phyloP scores from a whole-genome alignment of 2,888 invertebrate species.

The Sinopyrophorus schimmeli region DNA sequence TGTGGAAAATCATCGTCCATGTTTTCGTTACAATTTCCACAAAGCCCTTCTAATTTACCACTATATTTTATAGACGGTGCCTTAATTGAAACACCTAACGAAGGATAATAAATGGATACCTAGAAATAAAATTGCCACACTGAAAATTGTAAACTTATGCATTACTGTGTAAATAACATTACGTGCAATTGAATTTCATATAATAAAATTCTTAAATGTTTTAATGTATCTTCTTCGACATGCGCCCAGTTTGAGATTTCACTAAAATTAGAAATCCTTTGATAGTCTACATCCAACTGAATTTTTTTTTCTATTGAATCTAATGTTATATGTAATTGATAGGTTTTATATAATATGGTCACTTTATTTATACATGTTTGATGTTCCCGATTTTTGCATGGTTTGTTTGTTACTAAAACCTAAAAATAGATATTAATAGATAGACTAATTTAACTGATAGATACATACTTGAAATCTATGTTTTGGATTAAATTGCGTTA shows the following conservation, averaged over 20 bases:
- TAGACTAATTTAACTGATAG: background rate
- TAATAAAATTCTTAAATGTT: constrained; percentile 66
- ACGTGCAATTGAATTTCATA: constrained; percentile 65
- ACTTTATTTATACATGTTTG: constrained; percentile 70
- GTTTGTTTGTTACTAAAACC: constrained; percentile 72
- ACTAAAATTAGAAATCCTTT: constrained; percentile 45
- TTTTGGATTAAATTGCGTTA: constrained; percentile 55
- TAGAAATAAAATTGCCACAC: background rate
- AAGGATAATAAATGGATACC: constrained; percentile 52
- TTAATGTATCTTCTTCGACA: constrained; percentile 59
- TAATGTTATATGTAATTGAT: constrained; percentile 54
- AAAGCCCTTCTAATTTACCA: constrained; percentile 76
- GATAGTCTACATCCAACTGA: constrained; percentile 57
- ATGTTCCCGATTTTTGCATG: constrained; percentile 62
- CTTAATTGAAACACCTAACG: constrained; percentile 59
- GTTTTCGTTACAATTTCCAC: constrained; percentile 73
- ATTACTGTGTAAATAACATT: background rate
- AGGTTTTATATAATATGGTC: constrained; percentile 67
- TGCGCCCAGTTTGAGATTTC: constrained; percentile 65
- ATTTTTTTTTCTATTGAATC: constrained; percentile 43
- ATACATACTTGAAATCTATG: constrained; percentile 57
- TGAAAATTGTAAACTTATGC: background rate
- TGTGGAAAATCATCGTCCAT: constrained; percentile 61
- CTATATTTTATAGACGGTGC: constrained; percentile 75
- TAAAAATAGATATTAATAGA: constrained; percentile 41